Evolutionary conservation across 2,888 invertebrate genomes (phyloP).

Genomic region (Mycalesis mineus): DNA sequence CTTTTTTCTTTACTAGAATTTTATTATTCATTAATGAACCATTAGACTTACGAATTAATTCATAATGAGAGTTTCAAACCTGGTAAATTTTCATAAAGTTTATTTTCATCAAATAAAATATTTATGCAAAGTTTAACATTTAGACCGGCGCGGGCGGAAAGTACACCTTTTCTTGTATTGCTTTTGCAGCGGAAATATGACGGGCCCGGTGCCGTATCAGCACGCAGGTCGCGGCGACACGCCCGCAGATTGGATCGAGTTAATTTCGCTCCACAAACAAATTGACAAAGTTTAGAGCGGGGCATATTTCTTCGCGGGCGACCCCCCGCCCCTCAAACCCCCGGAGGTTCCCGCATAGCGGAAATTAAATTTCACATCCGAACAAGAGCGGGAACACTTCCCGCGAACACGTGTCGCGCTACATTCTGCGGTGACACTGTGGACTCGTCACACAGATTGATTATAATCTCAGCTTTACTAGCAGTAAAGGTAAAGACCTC

Average conservation of each 20-base stretch:
- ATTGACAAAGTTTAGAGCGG: constrained; percentile 78
- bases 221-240: constrained; percentile 58
- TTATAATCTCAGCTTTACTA: constrained; percentile 34
- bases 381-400: constrained; percentile 70
- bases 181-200: constrained; percentile 56
- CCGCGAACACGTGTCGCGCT: constrained; percentile 61
- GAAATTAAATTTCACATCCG: constrained; percentile 79
- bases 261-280: constrained; percentile 79
- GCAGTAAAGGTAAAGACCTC: too few relatives aligned
- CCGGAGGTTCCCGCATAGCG: constrained; percentile 72
- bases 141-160: constrained; percentile 11
- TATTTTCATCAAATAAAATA: not conserved
- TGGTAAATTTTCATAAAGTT: not conserved
- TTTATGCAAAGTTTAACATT: not conserved
- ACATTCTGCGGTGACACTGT: constrained; percentile 40
- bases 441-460: constrained; percentile 46
- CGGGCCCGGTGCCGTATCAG: constrained; percentile 51
- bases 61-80: not conserved
- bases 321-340: constrained; percentile 41
- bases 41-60: too few relatives aligned
- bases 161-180: constrained; percentile 47
- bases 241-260: constrained; percentile 77
- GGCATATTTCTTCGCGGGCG: constrained; percentile 73
- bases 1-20: too few relatives aligned
- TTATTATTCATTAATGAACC: too few relatives aligned